Evolutionary conservation across 2,888 invertebrate species (phyloP).

Genomic region (Eurois occulta): DNA sequence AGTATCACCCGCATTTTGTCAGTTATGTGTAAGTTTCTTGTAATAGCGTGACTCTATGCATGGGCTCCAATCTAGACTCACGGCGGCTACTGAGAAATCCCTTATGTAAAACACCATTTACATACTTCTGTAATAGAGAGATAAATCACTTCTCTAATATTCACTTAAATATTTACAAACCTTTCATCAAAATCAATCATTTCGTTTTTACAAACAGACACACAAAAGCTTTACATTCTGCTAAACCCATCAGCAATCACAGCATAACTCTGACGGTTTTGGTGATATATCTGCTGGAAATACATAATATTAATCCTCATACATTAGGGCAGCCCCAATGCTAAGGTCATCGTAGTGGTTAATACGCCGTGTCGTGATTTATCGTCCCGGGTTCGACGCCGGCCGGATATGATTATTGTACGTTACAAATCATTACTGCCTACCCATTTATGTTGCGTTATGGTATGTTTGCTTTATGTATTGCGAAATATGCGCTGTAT

Average conservation of each 20-base stretch:
- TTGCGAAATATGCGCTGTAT: slow-evolving; percentile 60
- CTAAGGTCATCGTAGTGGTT: slow-evolving; percentile 68
- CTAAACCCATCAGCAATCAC: slow-evolving; percentile 11
- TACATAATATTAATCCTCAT: slow-evolving; percentile 46
- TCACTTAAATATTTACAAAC: neutral
- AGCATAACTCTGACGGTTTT: slow-evolving; percentile 23
- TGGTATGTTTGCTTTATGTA: slow-evolving; percentile 63
- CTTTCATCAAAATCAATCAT: neutral
- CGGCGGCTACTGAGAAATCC: neutral
- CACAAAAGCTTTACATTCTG: neutral
- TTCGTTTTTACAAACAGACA: neutral
- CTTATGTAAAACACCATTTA: neutral
- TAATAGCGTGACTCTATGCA: too few species aligned
- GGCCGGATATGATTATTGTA: slow-evolving; percentile 67
- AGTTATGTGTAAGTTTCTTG: too few species aligned
- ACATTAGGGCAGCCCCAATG: slow-evolving; percentile 57
- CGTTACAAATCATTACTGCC: slow-evolving; percentile 65
- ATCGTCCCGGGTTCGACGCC: slow-evolving; percentile 63
- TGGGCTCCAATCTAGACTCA: neutral
- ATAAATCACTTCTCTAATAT: neutral
- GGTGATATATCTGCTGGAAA: slow-evolving; percentile 49
- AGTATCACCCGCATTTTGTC: neutral
- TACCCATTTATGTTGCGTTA: slow-evolving; percentile 62
- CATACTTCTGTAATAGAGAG: neutral
- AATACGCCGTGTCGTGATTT: slow-evolving; percentile 71